Percentiles rank a stretch among this genome's conserved stretches.
phyloP scores from a whole-genome alignment of 2,888 invertebrate species.

The Agrochola lychnidis region DNA sequence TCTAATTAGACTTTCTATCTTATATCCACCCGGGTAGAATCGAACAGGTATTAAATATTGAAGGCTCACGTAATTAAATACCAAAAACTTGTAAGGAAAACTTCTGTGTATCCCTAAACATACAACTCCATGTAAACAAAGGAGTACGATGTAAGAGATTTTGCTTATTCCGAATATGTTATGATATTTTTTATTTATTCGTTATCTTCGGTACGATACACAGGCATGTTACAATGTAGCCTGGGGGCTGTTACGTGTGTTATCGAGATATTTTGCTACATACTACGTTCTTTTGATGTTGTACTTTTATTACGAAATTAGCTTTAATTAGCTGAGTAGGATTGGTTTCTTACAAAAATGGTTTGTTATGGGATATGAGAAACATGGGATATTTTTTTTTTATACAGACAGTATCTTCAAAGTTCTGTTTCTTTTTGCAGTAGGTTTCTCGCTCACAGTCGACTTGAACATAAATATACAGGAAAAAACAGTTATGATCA shows the following conservation, averaged over 20 bases:
- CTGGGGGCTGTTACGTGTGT: conserved; percentile 39
- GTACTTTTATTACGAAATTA: conserved; percentile 42
- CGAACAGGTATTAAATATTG: not conserved
- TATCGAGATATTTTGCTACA: conserved; percentile 39
- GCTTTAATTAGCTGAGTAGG: conserved; percentile 51
- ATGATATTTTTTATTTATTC: conserved; percentile 50
- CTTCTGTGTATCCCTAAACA: conserved; percentile 12
- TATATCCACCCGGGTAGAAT: not conserved
- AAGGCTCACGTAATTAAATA: conserved; percentile 24
- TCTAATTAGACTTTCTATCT: not conserved
- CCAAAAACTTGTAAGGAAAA: not conserved
- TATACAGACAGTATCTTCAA: not conserved
- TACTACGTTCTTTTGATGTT: conserved; percentile 39
- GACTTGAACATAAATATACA: not conserved
- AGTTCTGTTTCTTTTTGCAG: not conserved
- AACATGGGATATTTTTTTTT: not conserved
- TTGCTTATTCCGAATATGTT: conserved; percentile 42
- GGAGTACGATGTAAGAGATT: conserved; percentile 26
- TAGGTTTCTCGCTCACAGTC: not conserved
- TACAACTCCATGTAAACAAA: conserved; percentile 41
- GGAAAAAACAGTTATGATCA: not conserved
- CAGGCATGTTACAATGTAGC: conserved; percentile 58
- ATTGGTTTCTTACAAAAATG: conserved; percentile 4
- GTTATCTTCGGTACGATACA: conserved; percentile 47
- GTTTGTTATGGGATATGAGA: not conserved